phyloP scores from a whole-genome alignment of 2,888 invertebrate species.

The Charanyca ferruginea region DNA sequence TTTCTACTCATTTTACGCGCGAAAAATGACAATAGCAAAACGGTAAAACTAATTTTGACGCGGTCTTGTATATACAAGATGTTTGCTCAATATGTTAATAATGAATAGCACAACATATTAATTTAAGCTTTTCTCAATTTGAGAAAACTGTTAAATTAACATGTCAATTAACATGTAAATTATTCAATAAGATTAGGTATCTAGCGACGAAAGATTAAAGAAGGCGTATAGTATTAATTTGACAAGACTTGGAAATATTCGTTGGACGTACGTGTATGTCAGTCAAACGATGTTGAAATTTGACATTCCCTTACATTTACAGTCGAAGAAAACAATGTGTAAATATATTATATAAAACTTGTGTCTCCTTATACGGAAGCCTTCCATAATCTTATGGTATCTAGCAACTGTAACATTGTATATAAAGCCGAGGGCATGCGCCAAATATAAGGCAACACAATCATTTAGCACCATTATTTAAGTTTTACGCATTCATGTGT shows the following conservation, averaged over 20 bases:
- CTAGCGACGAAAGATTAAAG: slow-evolving; percentile 57
- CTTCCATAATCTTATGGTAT: slow-evolving; percentile 62
- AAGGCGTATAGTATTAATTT: slow-evolving; percentile 57
- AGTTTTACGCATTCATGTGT: slow-evolving; percentile 56
- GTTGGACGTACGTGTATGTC: slow-evolving; percentile 53
- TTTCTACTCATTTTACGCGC: slow-evolving; percentile 44
- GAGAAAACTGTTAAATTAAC: slow-evolving; percentile 62
- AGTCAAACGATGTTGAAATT: slow-evolving; percentile 50
- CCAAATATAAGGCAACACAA: slow-evolving; percentile 72
- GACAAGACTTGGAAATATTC: slow-evolving; percentile 50
- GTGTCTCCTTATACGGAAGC: slow-evolving; percentile 52
- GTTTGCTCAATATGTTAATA: slow-evolving; percentile 33
- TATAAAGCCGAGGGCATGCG: slow-evolving; percentile 64
- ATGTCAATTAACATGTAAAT: slow-evolving; percentile 45
- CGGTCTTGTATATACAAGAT: slow-evolving; percentile 31
- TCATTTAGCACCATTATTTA: slow-evolving; percentile 70
- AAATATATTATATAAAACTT: slow-evolving; percentile 58
- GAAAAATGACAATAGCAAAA: slow-evolving; percentile 37
- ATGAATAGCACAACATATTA: slow-evolving; percentile 48
- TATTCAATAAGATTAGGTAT: slow-evolving; percentile 51
- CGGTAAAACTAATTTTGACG: slow-evolving; percentile 40
- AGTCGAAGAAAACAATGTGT: slow-evolving; percentile 50
- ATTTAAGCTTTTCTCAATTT: slow-evolving; percentile 62
- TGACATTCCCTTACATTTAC: slow-evolving; percentile 42
- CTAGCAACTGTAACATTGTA: slow-evolving; percentile 52